Percentiles rank a stretch among this genome's conserved stretches.
These are phyloP conservation scores for Rhodophaea formosa DNA, from an alignment of 2,888 invertebrate genomes.

Conservation along the genomic window DNA sequence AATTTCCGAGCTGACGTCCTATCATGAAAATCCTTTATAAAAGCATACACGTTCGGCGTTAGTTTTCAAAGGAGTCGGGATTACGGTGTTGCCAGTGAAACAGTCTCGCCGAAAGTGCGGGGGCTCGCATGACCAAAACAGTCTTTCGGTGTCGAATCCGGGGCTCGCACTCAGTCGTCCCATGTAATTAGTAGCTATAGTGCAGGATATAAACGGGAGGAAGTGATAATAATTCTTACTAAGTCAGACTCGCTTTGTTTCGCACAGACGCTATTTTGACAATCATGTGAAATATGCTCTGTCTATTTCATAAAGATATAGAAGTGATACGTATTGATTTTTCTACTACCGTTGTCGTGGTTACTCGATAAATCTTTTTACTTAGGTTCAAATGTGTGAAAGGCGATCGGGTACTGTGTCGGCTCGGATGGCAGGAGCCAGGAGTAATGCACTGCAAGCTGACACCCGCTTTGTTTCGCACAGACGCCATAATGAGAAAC, in stretches of 20 bases:
- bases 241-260: no score
- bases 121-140: constrained; percentile 67
- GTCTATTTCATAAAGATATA: no score
- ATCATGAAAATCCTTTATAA: constrained; percentile 14
- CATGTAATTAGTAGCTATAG: neutral
- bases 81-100: constrained; percentile 51
- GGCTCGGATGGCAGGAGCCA: constrained; percentile 28
- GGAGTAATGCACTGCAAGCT: constrained; percentile 64
- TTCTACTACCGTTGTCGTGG: no score
- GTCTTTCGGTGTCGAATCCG: constrained; percentile 21
- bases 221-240: no score
- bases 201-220: no score
- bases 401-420: neutral
- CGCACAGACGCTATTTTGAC: no score
- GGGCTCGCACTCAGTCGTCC: neutral
- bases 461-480: constrained; percentile 73
- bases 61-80: constrained; percentile 48
- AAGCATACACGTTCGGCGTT: constrained; percentile 33
- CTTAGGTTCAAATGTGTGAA: neutral
- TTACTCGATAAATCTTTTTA: no score
- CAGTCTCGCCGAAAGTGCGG: constrained; percentile 59
- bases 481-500: constrained; percentile 78
- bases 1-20: neutral
- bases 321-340: no score
- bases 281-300: no score